Conservation (phyloP, 2,113 vertebrate genomes). For the Phocoena sinus region DNA sequence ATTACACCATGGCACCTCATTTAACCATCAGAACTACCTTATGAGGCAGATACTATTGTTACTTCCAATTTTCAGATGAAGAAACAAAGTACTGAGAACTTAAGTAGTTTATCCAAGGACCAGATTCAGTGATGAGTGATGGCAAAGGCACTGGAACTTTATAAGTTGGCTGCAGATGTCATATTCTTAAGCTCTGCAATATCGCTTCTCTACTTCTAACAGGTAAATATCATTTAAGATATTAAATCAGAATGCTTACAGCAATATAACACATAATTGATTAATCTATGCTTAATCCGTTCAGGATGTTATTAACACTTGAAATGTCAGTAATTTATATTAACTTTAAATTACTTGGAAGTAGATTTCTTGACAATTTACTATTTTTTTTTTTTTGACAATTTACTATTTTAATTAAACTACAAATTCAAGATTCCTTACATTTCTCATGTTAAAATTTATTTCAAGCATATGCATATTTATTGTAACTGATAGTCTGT, state of each 20-base stretch:
- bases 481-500: background rate
- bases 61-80: background rate
- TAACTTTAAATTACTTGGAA: background rate
- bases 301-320: background rate
- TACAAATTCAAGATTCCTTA: background rate
- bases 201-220: background rate
- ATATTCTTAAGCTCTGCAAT: background rate
- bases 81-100: background rate
- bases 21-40: background rate
- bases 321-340: background rate
- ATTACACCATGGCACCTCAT: background rate
- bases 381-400: background rate
- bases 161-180: background rate
- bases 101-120: background rate
- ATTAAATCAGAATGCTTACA: background rate
- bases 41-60: background rate
- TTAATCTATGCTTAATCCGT: background rate
- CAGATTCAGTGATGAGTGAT: background rate
- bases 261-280: background rate
- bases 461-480: background rate
- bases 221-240: background rate
- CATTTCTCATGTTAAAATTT: background rate
- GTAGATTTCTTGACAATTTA: background rate
- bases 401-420: background rate
- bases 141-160: background rate